Base-by-base conservation (phyloP, 1,140 invertebrate genomes). In the Neodiprion fabricii region DNA sequence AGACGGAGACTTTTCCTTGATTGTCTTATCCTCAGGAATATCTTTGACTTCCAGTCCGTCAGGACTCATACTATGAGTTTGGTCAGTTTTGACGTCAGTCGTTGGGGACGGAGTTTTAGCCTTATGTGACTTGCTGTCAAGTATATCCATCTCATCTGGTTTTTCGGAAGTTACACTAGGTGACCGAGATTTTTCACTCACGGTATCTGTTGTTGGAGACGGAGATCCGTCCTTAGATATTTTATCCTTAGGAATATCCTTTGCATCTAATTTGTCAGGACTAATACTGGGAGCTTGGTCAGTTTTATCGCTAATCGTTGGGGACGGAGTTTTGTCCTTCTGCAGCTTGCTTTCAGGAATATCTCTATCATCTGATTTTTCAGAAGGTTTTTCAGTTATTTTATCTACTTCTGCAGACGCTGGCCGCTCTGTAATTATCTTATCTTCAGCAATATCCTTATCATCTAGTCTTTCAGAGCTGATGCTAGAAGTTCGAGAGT, bases 151-250 rank as follows among this genome's bases (percentile, higher is more conserved):
- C 71, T 65, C 72, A 23, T 75, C 76, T 50, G 73, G 12, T 40
- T 67, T 79, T 65, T 77, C 79, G 23, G 49, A 28, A 21, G 28
- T 14, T 17, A 77, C 40, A 28, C 75, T 79, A 0, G 79, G 76
- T 17, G 77, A 77, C 28, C 65, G 76, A 0, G 75, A 75, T 9
- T 66, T 61, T 49, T 77, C 70, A 61, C 11, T 61, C 9, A 61
- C 8, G n/a, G 11, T 12, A 61, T 9, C 4, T 14, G 53, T 61
- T 12, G 53, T 17, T 14, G 53, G 53, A 61, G 53, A 61, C 53
- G 53, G 53, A 61, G 53, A 61, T 17, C 53, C 11, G 11, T 61
- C 53, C 53, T 61, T 61, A 12, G 11, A 17, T 61, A 61, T 17
- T 9, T 61, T 12, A 14, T 17, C 53, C 11, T 61, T 12, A 61